Conservation (phyloP, 1,140 invertebrate genomes). For the Gryon sp. region DNA sequence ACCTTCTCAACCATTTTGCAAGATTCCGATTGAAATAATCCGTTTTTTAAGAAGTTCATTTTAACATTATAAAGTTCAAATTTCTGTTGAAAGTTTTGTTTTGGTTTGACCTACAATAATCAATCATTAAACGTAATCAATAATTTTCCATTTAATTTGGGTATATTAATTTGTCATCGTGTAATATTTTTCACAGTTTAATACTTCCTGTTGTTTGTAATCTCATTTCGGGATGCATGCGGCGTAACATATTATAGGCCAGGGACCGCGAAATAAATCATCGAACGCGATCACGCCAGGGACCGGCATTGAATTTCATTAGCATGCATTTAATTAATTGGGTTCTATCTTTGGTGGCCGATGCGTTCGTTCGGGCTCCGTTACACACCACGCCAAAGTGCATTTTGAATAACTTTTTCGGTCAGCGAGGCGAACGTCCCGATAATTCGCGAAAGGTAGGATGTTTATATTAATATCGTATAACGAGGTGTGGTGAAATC, state of each 20-base stretch:
- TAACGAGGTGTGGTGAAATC: constrained; percentile 29
- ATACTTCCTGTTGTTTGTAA: constrained; percentile 57
- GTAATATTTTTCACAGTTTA: constrained; percentile 53
- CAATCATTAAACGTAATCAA: too few relatives aligned
- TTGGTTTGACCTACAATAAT: not conserved
- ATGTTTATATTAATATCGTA: constrained; percentile 28
- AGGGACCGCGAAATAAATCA: constrained; percentile 58
- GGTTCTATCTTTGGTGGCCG: constrained; percentile 50
- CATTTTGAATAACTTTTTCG: constrained; percentile 42
- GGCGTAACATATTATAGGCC: constrained; percentile 63
- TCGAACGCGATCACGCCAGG: constrained; percentile 59
- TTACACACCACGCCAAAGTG: constrained; percentile 22
- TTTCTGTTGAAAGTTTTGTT: too few relatives aligned
- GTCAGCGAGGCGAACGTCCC: constrained; percentile 2
- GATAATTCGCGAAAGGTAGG: constrained; percentile 25
- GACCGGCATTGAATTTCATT: constrained; percentile 63
- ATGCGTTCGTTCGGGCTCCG: constrained; percentile 38
- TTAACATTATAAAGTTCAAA: too few relatives aligned
- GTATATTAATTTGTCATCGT: constrained; percentile 59
- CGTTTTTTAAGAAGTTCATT: too few relatives aligned
- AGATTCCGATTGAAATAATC: too few relatives aligned
- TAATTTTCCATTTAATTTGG: constrained; percentile 30
- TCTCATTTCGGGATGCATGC: constrained; percentile 59
- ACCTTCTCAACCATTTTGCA: too few relatives aligned
- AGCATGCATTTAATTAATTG: constrained; percentile 63